Conservation (phyloP, 2,113 vertebrate species). For the Himantopus leucocephalus region DNA sequence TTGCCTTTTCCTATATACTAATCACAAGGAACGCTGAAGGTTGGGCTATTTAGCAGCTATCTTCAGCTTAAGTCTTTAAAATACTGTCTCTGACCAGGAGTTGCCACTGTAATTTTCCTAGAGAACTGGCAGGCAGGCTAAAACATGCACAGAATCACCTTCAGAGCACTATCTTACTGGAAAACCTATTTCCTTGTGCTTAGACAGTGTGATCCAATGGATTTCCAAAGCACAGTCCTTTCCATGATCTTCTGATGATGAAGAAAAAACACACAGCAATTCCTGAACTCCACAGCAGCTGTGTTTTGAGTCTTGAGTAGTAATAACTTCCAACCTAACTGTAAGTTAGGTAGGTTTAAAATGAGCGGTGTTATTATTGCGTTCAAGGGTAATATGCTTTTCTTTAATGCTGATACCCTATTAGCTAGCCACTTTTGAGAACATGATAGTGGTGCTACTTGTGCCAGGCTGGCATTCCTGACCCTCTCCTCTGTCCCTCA, state of each 20-base stretch:
- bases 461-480: background rate
- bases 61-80: background rate
- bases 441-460: accelerated
- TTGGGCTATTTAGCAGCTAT: background rate
- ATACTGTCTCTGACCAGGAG: background rate
- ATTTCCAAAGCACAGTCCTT: background rate
- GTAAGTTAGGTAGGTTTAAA: background rate
- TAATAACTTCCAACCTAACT: background rate
- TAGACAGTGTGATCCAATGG: background rate
- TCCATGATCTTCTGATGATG: background rate
- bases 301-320: background rate
- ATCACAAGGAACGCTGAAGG: background rate
- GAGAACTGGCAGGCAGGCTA: background rate
- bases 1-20: background rate
- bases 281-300: background rate
- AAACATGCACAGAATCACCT: background rate
- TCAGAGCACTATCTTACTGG: background rate
- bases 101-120: background rate
- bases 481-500: background rate
- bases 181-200: background rate
- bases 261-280: background rate
- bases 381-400: background rate
- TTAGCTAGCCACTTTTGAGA: background rate
- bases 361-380: background rate
- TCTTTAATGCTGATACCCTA: background rate